Base-by-base conservation (phyloP, 2,888 invertebrate genomes). In the Ectemnius continuus region DNA sequence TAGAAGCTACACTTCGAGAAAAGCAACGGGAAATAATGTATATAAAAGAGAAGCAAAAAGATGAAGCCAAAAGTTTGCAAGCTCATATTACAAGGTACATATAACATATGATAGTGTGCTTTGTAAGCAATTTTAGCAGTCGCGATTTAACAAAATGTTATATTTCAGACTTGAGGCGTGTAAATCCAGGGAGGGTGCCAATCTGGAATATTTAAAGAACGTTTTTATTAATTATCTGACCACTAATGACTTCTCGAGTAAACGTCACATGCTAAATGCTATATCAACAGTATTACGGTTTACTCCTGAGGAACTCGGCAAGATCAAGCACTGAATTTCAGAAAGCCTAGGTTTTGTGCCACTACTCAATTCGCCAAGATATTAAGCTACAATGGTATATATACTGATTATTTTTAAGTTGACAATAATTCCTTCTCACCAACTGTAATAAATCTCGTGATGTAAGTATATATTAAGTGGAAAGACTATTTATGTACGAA, bases 131-230 rank as follows among this genome's bases (percentile, higher is more conserved):
- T 6, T 36, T 36, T 36, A 36, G 6, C 8, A 36, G 11, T 8
- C 8, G 8, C 8, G 1, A 36, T 36, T 36, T 36, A 36, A 4
- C 36, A 36, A 36, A 36, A 36, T 52, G 0, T 52, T 63, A 16
- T 56, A 13, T 75, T 63, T 58, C 89, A 95, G 95, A 84, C 90
- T 95, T 72, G 93, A 94, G 84, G 93, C 95, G n/a, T 94, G 93
- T 81, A 95, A 95, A 85, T 95, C 96, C 1, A 92, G 96, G 0
- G 96, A 97, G 90, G 96, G 96, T 6, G 96, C 97, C 0, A 97
- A 97, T 91, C 91, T 97, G 52, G 97, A 97, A 89, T 98, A 98
- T 88, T 91, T 98, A 70, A 97, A 98, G 90, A 98, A 98, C 91
- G 97, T 98, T 4, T 95, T 97, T 65, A 93, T 97, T 66, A 95